Evolutionary conservation across 2,888 invertebrate species (phyloP), one percentile per base, ranked within the genome.

Genomic region (Cetonia aurata): DNA sequence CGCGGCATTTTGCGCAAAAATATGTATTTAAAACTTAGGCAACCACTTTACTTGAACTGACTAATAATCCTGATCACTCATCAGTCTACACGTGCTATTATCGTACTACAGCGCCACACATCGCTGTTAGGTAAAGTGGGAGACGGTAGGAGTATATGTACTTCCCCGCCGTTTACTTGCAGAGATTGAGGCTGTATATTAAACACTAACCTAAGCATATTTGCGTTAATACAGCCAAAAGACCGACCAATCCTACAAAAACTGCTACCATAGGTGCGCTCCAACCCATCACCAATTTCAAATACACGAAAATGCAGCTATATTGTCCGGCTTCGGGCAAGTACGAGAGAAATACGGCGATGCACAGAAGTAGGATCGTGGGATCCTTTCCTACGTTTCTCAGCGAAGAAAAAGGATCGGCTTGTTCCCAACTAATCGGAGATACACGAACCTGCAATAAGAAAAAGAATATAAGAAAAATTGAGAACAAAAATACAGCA

Each of bases 291-390:
- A 96, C 89, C 83, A 99, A 89, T 87, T 96, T 96, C 77, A 99
- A 89, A 86, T 99, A 99, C 80, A 99, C 99, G 87, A 99, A 99
- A 87, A 99, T 98, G 87, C 99, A 99, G 71, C 99, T 99, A 87
- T 99, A 99, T 87, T 99, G 98, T 77, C 99, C 99, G 48, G 95
- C 95, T 86, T 99, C 99, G 1, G 99, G 99, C 78, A 99, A 88
- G 86, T 99, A 99, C 19, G 98, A 98, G 70, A 99, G 89, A 85
- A 99, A 96, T 80, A 99, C 99, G 59, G 99, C 95, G 77, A 98
- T 93, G 86, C 99, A 98, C 80, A 99, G 90, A 91, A 99, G 94
- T 80, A 99, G 88, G 81, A 99, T 96, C 75, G 98, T 96, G 80
- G 95, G 93, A 85, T 99, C 98, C 77, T 95, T 93, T 76, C 98